Evolutionary conservation across 2,113 vertebrate species (phyloP).

Genomic region (Passerina amoena): DNA sequence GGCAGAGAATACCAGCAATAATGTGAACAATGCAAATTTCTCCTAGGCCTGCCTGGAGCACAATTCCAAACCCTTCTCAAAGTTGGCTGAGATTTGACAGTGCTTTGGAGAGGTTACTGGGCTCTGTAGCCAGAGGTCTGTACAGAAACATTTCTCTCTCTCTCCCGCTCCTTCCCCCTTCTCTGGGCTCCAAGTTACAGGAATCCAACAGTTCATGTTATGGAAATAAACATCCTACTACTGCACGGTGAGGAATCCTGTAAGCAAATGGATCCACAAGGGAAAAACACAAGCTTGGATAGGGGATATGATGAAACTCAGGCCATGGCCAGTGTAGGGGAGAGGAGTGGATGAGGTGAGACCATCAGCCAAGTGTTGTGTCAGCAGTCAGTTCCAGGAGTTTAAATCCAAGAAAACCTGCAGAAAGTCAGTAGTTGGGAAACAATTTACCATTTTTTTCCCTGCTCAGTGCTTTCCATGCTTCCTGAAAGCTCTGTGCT

Average conservation of each 20-base stretch:
- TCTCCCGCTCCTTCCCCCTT: background rate
- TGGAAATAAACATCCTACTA: background rate
- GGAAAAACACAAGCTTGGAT: background rate
- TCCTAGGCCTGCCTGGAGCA: background rate
- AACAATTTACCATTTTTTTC: background rate
- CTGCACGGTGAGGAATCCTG: background rate
- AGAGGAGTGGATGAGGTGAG: background rate
- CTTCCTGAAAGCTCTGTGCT: background rate
- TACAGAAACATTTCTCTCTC: background rate
- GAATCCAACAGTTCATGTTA: background rate
- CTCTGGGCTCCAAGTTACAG: background rate
- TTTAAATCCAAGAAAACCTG: background rate
- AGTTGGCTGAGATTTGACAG: background rate
- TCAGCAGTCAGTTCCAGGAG: background rate
- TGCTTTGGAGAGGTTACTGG: background rate
- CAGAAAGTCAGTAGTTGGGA: background rate
- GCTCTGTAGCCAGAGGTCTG: background rate
- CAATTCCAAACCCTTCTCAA: background rate
- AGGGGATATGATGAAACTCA: background rate
- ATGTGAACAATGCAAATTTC: slow-evolving; percentile 51
- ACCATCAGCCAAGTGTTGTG: background rate
- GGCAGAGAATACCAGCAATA: slow-evolving; percentile 52
- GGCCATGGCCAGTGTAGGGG: background rate
- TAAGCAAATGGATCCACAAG: background rate
- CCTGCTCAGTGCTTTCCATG: background rate